A percentile compares a stretch with the other conserved stretches of the same genome.
Conservation (phyloP, 2,113 vertebrate genomes). For the Oreochromis spilurus region DNA sequence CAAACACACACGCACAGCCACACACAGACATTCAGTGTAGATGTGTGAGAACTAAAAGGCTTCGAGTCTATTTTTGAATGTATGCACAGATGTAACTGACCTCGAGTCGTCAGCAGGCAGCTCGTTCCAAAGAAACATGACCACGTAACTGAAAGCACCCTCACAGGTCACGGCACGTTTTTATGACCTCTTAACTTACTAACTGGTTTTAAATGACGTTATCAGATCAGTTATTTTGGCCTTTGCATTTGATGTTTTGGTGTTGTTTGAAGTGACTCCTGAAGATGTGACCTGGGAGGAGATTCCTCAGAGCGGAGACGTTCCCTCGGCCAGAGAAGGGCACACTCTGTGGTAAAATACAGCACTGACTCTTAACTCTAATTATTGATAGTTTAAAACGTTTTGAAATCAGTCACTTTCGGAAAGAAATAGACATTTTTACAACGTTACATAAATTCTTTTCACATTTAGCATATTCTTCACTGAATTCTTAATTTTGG, state of each 20-base stretch:
- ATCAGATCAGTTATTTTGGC: background rate
- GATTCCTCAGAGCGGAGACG: constrained; percentile 68
- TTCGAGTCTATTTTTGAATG: background rate
- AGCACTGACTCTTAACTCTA: background rate
- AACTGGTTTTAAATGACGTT: background rate
- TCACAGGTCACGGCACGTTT: background rate
- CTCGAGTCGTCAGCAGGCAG: background rate
- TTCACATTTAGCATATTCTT: background rate
- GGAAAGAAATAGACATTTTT: background rate
- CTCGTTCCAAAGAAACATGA: background rate
- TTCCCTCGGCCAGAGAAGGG: constrained; percentile 66
- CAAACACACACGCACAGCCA: background rate
- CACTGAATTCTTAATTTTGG: background rate
- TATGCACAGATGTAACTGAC: background rate
- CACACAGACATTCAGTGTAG: background rate
- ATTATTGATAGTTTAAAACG: background rate
- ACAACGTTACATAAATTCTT: background rate
- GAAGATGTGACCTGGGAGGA: constrained; percentile 64
- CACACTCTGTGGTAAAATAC: constrained; percentile 67
- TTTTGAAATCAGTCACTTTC: background rate
- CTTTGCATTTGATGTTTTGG: background rate
- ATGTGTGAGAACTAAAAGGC: background rate
- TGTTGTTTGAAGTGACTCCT: constrained; percentile 52
- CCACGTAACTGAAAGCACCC: background rate
- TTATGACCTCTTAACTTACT: background rate